Evolutionary conservation across 2,888 invertebrate genomes (phyloP).

Genomic region (Gisinianus flammeolus): DNA sequence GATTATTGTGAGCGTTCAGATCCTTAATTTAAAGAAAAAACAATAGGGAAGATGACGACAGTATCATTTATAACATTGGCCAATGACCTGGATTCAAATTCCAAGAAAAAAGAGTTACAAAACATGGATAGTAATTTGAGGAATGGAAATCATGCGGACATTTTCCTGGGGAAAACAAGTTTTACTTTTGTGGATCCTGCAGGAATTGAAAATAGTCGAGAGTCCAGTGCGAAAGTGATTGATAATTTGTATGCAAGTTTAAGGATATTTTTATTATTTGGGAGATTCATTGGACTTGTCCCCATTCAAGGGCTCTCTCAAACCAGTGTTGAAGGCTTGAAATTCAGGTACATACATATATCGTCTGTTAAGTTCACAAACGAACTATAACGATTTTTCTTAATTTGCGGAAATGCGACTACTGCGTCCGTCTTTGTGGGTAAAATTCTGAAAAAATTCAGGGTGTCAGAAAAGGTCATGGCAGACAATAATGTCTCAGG

Average conservation of each 20-base stretch:
- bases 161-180: slow-evolving; percentile 19
- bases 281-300: slow-evolving; percentile 29
- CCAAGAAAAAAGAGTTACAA: neutral
- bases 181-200: neutral
- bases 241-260: slow-evolving; percentile 8
- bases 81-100: neutral
- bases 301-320: slow-evolving; percentile 13
- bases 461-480: too few relatives aligned
- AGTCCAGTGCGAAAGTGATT: neutral
- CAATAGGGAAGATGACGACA: neutral
- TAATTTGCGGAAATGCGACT: too few relatives aligned
- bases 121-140: neutral
- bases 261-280: slow-evolving; percentile 28
- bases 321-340: neutral
- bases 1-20: too few relatives aligned
- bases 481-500: too few relatives aligned
- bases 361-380: too few relatives aligned
- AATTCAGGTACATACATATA: slow-evolving; percentile 12
- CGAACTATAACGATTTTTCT: too few relatives aligned
- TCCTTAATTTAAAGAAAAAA: too few relatives aligned
- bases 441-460: too few relatives aligned
- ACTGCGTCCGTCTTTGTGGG: too few relatives aligned
- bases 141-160: slow-evolving; percentile 8
- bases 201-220: neutral
- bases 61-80: neutral